Evolutionary conservation across 1,140 invertebrate genomes (phyloP), one percentile per base, ranked within the genome.

Genomic region (Conus ventricosus): DNA sequence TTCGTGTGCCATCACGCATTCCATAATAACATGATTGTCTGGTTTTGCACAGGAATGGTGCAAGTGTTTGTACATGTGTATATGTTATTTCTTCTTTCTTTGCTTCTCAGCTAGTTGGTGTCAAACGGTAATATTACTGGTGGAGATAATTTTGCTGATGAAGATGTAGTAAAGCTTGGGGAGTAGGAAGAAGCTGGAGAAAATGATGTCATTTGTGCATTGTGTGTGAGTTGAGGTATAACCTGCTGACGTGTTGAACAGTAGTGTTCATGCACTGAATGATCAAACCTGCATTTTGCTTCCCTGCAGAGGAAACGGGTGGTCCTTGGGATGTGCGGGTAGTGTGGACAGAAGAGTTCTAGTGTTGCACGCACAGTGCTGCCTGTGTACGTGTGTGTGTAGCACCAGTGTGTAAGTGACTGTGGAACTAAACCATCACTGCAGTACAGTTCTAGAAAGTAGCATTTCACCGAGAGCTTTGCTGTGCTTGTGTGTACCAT

Each of bases 281-380:
- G 57, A 60, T 15, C 8, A 60, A 60, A 11, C 8, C 57, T 60
- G 57, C 57, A 15, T 6, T 63, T 84, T 84, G 57, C 82, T 63
- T 67, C 57, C 57, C 25, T 10, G 5, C 82, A 84, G 82, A 84
- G 13, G 51, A 84, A 60, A 25, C 55, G 8, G 82, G 54, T 63
- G 82, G 57, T 54, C 57, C 57, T 4, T 63, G 54, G 82, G 54
- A 84, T 27, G 82, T 84, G 54, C 82, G 82, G 8, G 54, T 84
- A 27, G 82, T 84, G 55, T 84, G 82, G 82, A 84, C 82, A 63
- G 82, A 84, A 63, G 53, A 84, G 55, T 84, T 84, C 82, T 84
- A 84, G 25, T 20, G n/a, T 63, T 27, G 57, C 82, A 63, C 80
- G 80, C 80, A 54, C 76, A 81, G 6, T 20, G 80, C 82, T 84